Evolutionary conservation across 1,140 invertebrate species (phyloP).

Genomic region (Leucophenga varia): DNA sequence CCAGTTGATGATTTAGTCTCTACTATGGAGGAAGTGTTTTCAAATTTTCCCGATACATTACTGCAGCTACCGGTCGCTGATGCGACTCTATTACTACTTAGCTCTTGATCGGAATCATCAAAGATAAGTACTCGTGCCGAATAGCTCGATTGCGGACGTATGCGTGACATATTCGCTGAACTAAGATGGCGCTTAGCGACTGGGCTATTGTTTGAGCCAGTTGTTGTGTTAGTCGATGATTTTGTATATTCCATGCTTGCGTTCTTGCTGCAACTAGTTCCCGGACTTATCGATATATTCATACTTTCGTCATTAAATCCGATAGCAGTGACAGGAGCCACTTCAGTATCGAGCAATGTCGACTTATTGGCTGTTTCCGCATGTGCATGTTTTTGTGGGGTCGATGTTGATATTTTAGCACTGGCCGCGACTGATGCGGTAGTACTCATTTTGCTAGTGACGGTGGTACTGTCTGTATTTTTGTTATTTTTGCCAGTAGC

Average conservation of each 20-base stretch:
- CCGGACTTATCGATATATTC: constrained; percentile 11
- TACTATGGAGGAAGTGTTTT: constrained; percentile 1
- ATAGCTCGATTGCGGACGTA: constrained; percentile 50
- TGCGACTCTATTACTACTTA: constrained; percentile 17
- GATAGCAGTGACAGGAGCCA: constrained; percentile 10
- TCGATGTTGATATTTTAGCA: too few species aligned
- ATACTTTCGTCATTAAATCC: constrained; percentile 19
- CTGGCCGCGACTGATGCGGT: too few species aligned
- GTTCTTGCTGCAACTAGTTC: not conserved
- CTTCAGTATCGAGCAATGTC: constrained; percentile 22
- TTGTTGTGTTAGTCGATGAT: constrained; percentile 23
- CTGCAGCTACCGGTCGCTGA: constrained; percentile 11
- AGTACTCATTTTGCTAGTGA: too few species aligned
- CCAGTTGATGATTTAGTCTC: constrained; percentile 24
- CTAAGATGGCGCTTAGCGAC: constrained; percentile 44
- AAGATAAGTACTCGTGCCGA: constrained; percentile 49
- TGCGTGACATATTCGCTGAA: constrained; percentile 37
- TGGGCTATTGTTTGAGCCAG: constrained; percentile 29
- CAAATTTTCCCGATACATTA: not conserved
- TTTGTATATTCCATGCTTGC: constrained; percentile 15
- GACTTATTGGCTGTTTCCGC: too few species aligned
- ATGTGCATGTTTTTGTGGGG: too few species aligned
- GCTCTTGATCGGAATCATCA: constrained; percentile 50
- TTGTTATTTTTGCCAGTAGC: too few species aligned
- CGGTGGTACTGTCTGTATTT: too few species aligned